Percentiles rank a stretch among this genome's conserved stretches.
Evolutionary conservation across 2,888 invertebrate genomes (phyloP).

Genomic region (Drosophila parthenogenetica): DNA sequence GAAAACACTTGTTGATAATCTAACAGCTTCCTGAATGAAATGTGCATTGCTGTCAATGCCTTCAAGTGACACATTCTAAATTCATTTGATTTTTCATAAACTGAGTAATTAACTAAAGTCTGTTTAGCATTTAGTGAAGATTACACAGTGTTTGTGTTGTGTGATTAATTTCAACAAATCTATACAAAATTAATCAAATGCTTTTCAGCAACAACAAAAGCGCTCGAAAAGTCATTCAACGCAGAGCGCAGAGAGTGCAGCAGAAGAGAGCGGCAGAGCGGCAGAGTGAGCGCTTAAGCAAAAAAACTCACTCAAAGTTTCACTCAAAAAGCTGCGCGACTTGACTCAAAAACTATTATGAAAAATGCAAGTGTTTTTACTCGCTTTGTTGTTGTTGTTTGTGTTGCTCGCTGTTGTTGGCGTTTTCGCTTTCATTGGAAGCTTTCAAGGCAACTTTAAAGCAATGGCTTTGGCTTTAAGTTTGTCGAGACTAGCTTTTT

Average conservation of each 20-base stretch:
- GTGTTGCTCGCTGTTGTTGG: slow-evolving; percentile 19
- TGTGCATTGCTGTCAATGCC: slow-evolving; percentile 61
- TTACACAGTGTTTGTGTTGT: slow-evolving; percentile 40
- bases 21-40: slow-evolving; percentile 55
- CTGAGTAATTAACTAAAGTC: slow-evolving; percentile 68
- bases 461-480: slow-evolving; percentile 45
- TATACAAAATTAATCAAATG: slow-evolving; percentile 74
- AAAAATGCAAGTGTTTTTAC: slow-evolving; percentile 76
- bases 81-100: slow-evolving; percentile 40
- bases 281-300: slow-evolving; percentile 2
- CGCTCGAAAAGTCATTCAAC: slow-evolving; percentile 73
- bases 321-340: slow-evolving; percentile 48
- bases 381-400: slow-evolving; percentile 16
- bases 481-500: slow-evolving; percentile 44
- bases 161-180: slow-evolving; percentile 69
- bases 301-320: slow-evolving; percentile 42
- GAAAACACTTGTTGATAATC: slow-evolving; percentile 21
- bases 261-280: slow-evolving; percentile 1
- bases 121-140: slow-evolving; percentile 48
- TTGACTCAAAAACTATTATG: slow-evolving; percentile 34
- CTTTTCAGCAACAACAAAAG: slow-evolving; percentile 45
- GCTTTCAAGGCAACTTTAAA: slow-evolving; percentile 73
- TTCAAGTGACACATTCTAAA: slow-evolving; percentile 58
- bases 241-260: slow-evolving; percentile 15
- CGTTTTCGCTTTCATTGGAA: slow-evolving; percentile 81